Evolutionary conservation across 2,888 invertebrate genomes (phyloP).

Genomic region (Parapristionchus giblindavisi): DNA sequence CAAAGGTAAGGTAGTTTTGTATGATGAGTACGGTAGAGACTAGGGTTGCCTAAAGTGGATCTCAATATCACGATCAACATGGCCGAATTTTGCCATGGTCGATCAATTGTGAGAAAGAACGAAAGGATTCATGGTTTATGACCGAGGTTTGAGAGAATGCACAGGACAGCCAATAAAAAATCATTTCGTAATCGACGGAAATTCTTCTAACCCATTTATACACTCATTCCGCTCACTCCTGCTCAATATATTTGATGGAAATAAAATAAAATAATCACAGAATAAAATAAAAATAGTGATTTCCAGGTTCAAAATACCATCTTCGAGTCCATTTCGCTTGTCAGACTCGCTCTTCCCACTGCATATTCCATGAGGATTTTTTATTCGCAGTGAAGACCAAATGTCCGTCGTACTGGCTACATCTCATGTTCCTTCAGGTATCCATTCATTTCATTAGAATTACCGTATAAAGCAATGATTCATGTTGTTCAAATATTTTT

Average conservation of each 20-base stretch:
- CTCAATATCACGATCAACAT: too few relatives aligned
- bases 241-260: neutral
- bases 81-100: too few relatives aligned
- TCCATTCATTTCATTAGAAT: too few relatives aligned
- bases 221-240: neutral
- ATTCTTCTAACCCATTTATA: neutral
- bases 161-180: neutral
- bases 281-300: neutral
- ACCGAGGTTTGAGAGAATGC: neutral
- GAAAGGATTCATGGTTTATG: too few relatives aligned
- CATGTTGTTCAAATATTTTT: too few relatives aligned
- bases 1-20: slow-evolving; percentile 45
- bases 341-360: slow-evolving; percentile 84
- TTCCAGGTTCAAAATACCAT: slow-evolving; percentile 79
- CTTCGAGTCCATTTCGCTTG: slow-evolving; percentile 89
- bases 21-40: neutral
- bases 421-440: slow-evolving; percentile 93
- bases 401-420: slow-evolving; percentile 89
- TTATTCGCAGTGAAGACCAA: slow-evolving; percentile 75
- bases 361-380: slow-evolving; percentile 78
- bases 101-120: too few relatives aligned
- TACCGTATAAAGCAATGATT: too few relatives aligned
- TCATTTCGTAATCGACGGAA: neutral
- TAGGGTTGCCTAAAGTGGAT: too few relatives aligned
- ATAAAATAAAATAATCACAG: neutral